Evolutionary conservation across 2,888 invertebrate genomes (phyloP).

Genomic region (Timema cristinae): DNA sequence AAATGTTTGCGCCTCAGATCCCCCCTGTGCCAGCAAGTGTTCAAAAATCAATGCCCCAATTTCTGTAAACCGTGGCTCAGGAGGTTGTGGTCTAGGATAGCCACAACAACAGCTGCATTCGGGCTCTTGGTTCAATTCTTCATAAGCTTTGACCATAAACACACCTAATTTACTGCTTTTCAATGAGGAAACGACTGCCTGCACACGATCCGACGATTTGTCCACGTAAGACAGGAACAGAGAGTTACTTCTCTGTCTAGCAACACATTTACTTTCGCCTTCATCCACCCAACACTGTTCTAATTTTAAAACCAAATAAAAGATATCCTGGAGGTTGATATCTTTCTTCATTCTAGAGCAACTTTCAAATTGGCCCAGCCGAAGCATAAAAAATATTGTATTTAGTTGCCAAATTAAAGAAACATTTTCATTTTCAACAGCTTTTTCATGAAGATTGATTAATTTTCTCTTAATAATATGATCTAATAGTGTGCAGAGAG

Average conservation of each 20-base stretch:
- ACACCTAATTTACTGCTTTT: conserved; percentile 17
- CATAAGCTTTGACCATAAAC: conserved; percentile 22
- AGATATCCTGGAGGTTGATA: conserved; percentile 25
- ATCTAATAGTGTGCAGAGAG: conserved; percentile 37
- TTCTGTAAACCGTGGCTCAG: conserved; percentile 15
- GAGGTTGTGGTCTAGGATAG: conserved; percentile 24
- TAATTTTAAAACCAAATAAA: conserved; percentile 30
- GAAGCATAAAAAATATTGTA: conserved; percentile 38
- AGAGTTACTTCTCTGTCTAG: conserved; percentile 13
- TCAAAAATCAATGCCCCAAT: conserved; percentile 8
- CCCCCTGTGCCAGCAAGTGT: conserved; percentile 1
- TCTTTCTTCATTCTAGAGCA: conserved; percentile 34
- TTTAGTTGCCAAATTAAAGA: conserved; percentile 42
- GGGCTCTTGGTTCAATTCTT: conserved; percentile 20
- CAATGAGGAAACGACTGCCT: conserved; percentile 12
- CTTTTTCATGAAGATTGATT: conserved; percentile 36
- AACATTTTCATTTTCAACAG: conserved; percentile 37
- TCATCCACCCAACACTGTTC: conserved; percentile 36
- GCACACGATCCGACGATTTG: conserved; percentile 7
- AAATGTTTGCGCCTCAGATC: conserved; percentile 3
- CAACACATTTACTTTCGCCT: conserved; percentile 38
- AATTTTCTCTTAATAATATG: conserved; percentile 36
- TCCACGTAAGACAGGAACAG: conserved; percentile 22
- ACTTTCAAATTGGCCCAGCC: conserved; percentile 37
- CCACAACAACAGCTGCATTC: conserved; percentile 26